A percentile compares a stretch with the other conserved stretches of the same genome.
Evolutionary conservation across 2,113 vertebrate genomes (phyloP).

Genomic region (Solenodon paradoxus): DNA sequence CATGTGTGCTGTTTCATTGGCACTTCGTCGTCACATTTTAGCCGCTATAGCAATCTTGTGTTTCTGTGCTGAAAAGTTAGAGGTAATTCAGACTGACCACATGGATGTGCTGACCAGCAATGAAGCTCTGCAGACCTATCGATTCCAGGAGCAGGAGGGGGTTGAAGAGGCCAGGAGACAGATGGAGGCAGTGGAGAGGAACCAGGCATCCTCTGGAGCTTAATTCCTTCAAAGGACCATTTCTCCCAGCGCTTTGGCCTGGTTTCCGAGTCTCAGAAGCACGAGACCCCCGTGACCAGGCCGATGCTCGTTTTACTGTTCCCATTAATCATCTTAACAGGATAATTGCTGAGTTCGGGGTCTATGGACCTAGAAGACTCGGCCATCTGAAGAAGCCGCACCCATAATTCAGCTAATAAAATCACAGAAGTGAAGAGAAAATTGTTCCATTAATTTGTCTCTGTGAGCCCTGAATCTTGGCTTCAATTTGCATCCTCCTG

Average conservation of each 20-base stretch:
- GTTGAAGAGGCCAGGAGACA: rapidly evolving
- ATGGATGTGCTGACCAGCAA: background rate
- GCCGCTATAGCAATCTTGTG: background rate
- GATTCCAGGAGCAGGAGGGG: background rate
- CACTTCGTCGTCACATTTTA: background rate
- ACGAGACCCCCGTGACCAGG: background rate
- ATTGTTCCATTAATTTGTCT: constrained; percentile 48
- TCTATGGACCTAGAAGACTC: constrained; percentile 16
- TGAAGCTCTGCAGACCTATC: background rate
- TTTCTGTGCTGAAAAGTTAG: background rate
- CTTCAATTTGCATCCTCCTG: constrained; percentile 55
- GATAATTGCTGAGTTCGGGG: constrained; percentile 52
- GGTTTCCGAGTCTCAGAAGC: background rate
- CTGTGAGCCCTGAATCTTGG: constrained; percentile 22
- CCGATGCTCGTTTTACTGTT: background rate
- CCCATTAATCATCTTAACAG: constrained; percentile 55
- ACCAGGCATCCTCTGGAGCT: background rate
- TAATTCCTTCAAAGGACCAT: background rate
- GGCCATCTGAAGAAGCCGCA: background rate
- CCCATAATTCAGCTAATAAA: constrained; percentile 61
- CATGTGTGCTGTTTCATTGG: rapidly evolving
- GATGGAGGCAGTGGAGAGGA: background rate
- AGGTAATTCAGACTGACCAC: background rate
- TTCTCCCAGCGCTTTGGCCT: background rate
- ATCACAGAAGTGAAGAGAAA: constrained; percentile 48